phyloP scores from a whole-genome alignment of 2,113 vertebrate species.

The Todiramphus saurophagus region DNA sequence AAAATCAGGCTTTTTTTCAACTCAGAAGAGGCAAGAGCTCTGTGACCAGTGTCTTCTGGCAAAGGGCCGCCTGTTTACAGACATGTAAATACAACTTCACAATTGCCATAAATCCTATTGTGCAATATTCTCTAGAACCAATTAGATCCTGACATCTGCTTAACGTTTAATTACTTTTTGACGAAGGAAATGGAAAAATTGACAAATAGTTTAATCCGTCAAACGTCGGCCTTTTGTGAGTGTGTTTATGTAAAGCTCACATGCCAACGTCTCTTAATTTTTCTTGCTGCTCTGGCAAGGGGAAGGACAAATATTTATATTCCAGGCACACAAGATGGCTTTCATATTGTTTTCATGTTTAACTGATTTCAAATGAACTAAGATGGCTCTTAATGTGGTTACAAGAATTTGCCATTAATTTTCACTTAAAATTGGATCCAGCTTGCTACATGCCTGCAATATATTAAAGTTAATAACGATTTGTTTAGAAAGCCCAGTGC shows the following conservation, averaged over 20 bases:
- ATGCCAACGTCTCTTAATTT: constrained; percentile 76
- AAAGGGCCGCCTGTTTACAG: neutral
- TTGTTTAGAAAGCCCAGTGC: constrained; percentile 22
- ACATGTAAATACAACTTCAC: neutral
- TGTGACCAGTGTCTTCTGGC: neutral
- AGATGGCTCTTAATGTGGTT: constrained; percentile 73
- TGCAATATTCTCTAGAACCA: constrained; percentile 37
- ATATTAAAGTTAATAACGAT: constrained; percentile 32
- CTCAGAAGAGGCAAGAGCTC: neutral
- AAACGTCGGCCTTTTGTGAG: constrained; percentile 64
- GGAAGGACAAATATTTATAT: constrained; percentile 81
- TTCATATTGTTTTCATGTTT: constrained; percentile 69
- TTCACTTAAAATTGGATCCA: constrained; percentile 73
- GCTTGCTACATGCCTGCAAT: constrained; percentile 32
- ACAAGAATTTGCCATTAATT: constrained; percentile 75
- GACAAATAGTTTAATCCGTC: constrained; percentile 77
- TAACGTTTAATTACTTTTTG: constrained; percentile 69
- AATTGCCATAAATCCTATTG: neutral
- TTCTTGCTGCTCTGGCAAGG: constrained; percentile 74
- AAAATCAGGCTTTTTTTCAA: neutral
- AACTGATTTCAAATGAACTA: constrained; percentile 64
- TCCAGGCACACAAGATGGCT: constrained; percentile 72
- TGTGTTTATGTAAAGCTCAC: constrained; percentile 79
- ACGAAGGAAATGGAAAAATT: constrained; percentile 77
- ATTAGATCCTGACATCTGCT: constrained; percentile 63